phyloP scores from a whole-genome alignment of 2,888 invertebrate genomes.

The Meta bourneti region DNA sequence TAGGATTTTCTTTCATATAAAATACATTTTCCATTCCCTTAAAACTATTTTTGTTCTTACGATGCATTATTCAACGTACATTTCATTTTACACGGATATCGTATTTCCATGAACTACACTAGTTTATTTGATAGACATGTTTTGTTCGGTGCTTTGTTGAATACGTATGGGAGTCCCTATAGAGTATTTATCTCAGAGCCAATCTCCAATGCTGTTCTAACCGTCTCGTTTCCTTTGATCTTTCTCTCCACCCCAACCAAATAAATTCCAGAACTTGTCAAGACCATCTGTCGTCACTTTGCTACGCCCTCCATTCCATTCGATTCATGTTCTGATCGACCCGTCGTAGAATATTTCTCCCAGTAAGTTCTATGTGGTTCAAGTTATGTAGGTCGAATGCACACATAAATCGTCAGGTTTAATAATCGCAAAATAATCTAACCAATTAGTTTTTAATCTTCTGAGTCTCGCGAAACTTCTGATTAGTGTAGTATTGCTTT shows the following conservation, averaged over 20 bases:
- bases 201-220: neutral
- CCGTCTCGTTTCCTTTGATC: neutral
- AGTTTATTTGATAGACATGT: too few relatives aligned
- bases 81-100: too few relatives aligned
- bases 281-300: slow-evolving; percentile 20
- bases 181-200: neutral
- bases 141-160: neutral
- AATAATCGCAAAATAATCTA: neutral
- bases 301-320: neutral
- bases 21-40: too few relatives aligned
- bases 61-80: too few relatives aligned
- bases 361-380: neutral
- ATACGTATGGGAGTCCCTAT: neutral
- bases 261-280: slow-evolving; percentile 18
- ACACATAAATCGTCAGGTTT: neutral
- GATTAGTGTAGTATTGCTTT: too few relatives aligned
- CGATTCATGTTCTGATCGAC: slow-evolving; percentile 10
- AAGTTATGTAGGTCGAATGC: neutral
- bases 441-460: too few relatives aligned
- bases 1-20: too few relatives aligned
- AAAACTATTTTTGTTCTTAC: too few relatives aligned
- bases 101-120: too few relatives aligned
- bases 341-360: neutral
- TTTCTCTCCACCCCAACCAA: neutral
- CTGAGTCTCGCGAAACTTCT: too few relatives aligned